Base-by-base conservation (phyloP, 2,888 invertebrate species). In the Tipula unca region DNA sequence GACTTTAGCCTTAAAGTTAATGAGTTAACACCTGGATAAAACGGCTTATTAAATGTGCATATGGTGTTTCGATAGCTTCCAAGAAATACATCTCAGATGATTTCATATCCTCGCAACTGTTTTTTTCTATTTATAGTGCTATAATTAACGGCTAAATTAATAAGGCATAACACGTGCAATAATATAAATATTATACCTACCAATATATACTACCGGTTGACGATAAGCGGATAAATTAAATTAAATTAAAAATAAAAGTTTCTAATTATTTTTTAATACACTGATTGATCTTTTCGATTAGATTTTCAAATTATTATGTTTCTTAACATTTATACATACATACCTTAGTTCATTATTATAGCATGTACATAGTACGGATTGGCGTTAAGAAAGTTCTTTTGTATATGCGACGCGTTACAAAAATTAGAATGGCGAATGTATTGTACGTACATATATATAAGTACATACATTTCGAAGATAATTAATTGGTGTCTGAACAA, bases 331-430 rank as follows among this genome's bases (percentile, higher is more conserved):
- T 20, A 48, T 6, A 17, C 6, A 6, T 32, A 32, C 32, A 4
- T 32, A 32, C 32, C 32, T 20, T 54, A 13, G 4, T 6, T 39
- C 17, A n/a, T n/a, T 32, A 32, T 6, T 32, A 32, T 32, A 6
- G 32, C 6, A 32, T 32, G 6, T 1, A 32, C n/a, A n/a, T 17
- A 17, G 3, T 25, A 25, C 69, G 69, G 69, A 69, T 69, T 69
- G 69, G 69, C 69, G 69, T 69, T 69, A 69, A 69, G 69, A 69
- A 69, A 69, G 69, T 69, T 69, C 25, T 69, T 54, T 54, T 54
- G 39, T 39, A 2, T 39, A 39, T 10, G 10, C 13, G 39, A 39
- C 39, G n/a, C 48, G 48, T 6, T 54, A 6, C 17, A 10, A 69
- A 39, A 69, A 69, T 69, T 69, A 69, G 69, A 69, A 69, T 25